phyloP scores from a whole-genome alignment of 1,140 invertebrate genomes.

The Drosophila pachea region DNA sequence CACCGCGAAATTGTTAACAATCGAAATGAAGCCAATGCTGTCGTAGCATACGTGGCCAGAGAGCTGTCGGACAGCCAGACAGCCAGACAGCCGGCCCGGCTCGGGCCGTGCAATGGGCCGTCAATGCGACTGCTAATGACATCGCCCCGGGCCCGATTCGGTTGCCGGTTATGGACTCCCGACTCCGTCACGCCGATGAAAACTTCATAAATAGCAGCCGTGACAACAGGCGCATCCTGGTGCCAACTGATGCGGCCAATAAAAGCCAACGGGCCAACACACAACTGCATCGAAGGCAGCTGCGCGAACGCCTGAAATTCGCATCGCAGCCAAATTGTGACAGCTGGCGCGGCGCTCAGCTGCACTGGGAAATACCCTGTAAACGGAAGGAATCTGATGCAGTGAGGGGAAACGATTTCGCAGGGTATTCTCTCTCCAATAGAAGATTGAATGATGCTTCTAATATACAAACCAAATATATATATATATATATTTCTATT shows the following conservation, averaged over 20 bases:
- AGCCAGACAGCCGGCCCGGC: background rate
- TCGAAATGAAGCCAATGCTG: slow-evolving; percentile 53
- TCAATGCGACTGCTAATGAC: slow-evolving; percentile 55
- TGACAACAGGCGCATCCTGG: background rate
- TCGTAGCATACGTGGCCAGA: slow-evolving; percentile 4
- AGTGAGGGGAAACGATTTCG: no score
- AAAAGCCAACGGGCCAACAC: slow-evolving; percentile 66
- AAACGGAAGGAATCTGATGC: background rate
- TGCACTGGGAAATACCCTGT: slow-evolving; percentile 12
- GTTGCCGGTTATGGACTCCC: slow-evolving; percentile 29
- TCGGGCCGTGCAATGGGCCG: slow-evolving; percentile 30
- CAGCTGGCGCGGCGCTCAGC: background rate
- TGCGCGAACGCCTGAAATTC: slow-evolving; percentile 41
- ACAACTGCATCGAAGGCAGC: slow-evolving; percentile 42
- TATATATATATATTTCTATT: no score
- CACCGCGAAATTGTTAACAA: slow-evolving; percentile 74
- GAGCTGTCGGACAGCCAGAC: background rate
- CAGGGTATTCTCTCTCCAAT: no score
- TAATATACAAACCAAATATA: no score
- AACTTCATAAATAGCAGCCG: slow-evolving; percentile 67
- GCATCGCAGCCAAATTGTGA: slow-evolving; percentile 16
- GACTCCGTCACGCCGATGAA: slow-evolving; percentile 16
- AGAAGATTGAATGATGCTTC: no score
- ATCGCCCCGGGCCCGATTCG: slow-evolving; percentile 45
- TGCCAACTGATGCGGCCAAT: slow-evolving; percentile 51